These are phyloP conservation scores for Barypeithes pellucidus DNA, from an alignment of 2,888 invertebrate genomes.

Conservation along the genomic window DNA sequence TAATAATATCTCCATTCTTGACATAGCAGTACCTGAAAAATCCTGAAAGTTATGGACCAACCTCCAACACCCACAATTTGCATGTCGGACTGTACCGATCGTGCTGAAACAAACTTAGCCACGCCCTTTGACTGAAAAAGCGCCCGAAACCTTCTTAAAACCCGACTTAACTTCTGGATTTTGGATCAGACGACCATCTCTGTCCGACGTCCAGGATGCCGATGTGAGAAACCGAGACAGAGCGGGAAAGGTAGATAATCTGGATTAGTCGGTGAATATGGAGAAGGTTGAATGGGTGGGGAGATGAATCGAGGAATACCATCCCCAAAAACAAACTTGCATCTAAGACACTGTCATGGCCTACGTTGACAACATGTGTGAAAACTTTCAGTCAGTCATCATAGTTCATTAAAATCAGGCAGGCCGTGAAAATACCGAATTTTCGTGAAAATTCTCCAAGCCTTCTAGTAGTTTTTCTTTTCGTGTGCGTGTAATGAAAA, in stretches of 20 bases:
- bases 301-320: conserved; percentile 18
- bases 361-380: conserved; percentile 69
- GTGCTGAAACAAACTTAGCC: conserved; percentile 32
- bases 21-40: conserved; percentile 34
- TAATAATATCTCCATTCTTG: too few species aligned
- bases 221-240: neutral
- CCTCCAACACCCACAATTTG: conserved; percentile 32
- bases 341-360: conserved; percentile 59
- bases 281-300: conserved; percentile 13
- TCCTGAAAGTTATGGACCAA: conserved; percentile 12
- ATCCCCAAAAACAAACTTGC: conserved; percentile 42
- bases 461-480: conserved; percentile 27
- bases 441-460: conserved; percentile 23
- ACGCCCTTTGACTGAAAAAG: conserved; percentile 37
- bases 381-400: conserved; percentile 69
- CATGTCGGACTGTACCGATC: conserved; percentile 7
- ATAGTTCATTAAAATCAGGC: conserved; percentile 64
- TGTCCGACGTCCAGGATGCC: neutral
- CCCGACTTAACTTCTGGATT: conserved; percentile 15
- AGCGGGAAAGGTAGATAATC: neutral
- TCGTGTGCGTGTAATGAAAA: conserved; percentile 40
- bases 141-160: conserved; percentile 13
- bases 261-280: neutral
- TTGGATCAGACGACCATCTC: neutral
- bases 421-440: conserved; percentile 61